Evolutionary conservation across 2,113 vertebrate species (phyloP).

Genomic region (Calypte anna): DNA sequence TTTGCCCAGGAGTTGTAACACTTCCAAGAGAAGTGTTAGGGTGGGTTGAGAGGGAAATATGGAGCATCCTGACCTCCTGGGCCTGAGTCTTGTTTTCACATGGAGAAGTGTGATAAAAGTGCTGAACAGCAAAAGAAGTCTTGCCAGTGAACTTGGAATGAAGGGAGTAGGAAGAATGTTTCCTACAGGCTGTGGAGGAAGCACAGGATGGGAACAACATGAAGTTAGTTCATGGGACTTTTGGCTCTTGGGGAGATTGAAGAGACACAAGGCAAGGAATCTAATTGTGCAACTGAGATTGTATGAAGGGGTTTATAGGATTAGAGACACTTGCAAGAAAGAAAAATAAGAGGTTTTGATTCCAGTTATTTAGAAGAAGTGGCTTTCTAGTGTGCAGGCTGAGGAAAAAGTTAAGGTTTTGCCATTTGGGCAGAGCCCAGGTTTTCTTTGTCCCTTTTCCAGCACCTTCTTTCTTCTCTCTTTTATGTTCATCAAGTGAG

Average conservation of each 20-base stretch:
- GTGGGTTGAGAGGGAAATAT: neutral
- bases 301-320: neutral
- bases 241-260: neutral
- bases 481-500: neutral
- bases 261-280: neutral
- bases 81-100: neutral
- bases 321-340: neutral
- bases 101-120: neutral
- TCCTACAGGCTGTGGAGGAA: neutral
- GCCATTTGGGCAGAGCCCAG: neutral
- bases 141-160: constrained; percentile 16
- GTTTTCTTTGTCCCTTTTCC: neutral
- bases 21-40: neutral
- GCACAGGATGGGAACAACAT: neutral
- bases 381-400: neutral
- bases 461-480: neutral
- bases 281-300: constrained; percentile 4
- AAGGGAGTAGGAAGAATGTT: neutral
- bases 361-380: neutral
- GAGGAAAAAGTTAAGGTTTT: neutral
- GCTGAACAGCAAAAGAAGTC: neutral
- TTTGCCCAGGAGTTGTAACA: neutral
- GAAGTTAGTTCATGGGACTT: neutral
- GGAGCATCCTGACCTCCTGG: neutral
- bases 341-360: neutral